These are phyloP conservation scores for Scaptomyza montana DNA, from an alignment of 1,140 invertebrate species.

Conservation along the genomic window DNA sequence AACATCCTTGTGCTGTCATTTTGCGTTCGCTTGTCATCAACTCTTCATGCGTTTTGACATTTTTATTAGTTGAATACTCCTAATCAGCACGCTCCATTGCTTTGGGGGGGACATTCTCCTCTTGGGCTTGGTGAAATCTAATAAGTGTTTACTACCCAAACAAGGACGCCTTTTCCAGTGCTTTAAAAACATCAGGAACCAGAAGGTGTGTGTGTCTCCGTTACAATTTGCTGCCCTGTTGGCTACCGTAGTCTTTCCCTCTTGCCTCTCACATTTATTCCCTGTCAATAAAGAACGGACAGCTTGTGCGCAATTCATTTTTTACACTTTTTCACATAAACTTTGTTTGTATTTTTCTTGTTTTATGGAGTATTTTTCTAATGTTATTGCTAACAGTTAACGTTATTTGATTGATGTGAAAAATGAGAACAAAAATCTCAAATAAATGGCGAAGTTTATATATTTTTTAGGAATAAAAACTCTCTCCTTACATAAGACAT, in stretches of 20 bases:
- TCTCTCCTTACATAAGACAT: no score
- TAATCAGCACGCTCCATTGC: slow-evolving; percentile 69
- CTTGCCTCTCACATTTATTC: slow-evolving; percentile 28
- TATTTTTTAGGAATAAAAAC: no score
- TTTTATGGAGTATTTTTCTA: slow-evolving; percentile 3
- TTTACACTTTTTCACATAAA: slow-evolving; percentile 15
- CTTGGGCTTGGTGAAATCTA: slow-evolving; percentile 60
- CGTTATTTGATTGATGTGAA: slow-evolving; percentile 21
- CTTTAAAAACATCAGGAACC: slow-evolving; percentile 64
- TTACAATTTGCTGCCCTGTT: slow-evolving; percentile 51
- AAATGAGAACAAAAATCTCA: not conserved
- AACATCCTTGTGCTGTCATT: slow-evolving; percentile 58
- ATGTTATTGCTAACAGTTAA: slow-evolving; percentile 1
- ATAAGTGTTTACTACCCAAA: slow-evolving; percentile 75
- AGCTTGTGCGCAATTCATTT: slow-evolving; percentile 49
- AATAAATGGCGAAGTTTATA: no score
- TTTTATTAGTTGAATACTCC: slow-evolving; percentile 82
- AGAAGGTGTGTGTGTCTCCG: slow-evolving; percentile 35
- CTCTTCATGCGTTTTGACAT: slow-evolving; percentile 81
- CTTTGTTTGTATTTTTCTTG: slow-evolving; percentile 21
- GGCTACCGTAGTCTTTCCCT: slow-evolving; percentile 2
- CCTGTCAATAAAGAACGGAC: slow-evolving; percentile 63
- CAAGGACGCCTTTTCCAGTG: slow-evolving; percentile 50
- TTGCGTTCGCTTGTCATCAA: slow-evolving; percentile 76
- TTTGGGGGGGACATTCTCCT: not conserved